Conservation (phyloP, 2,113 vertebrate species). For the Pangasianodon hypophthalmus region DNA sequence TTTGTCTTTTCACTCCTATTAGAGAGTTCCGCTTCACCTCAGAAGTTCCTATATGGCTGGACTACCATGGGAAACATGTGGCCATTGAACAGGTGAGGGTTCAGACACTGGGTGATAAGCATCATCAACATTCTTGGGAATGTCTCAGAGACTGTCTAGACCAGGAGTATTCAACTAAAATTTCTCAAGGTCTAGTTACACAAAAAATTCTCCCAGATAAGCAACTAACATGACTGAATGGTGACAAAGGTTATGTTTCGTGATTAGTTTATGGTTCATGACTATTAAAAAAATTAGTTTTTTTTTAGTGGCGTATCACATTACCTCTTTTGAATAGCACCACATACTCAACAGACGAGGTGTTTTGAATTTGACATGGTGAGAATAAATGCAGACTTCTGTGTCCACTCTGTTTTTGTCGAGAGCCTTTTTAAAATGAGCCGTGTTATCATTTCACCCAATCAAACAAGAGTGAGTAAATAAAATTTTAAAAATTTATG, state of each 20-base stretch:
- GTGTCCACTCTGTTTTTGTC: too few species aligned
- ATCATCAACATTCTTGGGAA: not conserved
- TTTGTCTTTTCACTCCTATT: not conserved
- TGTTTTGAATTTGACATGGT: not conserved
- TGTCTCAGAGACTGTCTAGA: not conserved
- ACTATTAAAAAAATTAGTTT: not conserved
- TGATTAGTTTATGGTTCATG: not conserved
- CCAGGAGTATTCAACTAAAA: not conserved
- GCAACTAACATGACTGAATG: not conserved
- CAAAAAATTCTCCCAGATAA: not conserved
- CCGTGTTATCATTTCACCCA: not conserved
- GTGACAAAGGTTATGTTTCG: not conserved
- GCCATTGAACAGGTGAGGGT: constrained; percentile 84
- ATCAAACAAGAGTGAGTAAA: too few species aligned
- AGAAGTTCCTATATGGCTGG: constrained; percentile 92
- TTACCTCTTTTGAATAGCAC: not conserved
- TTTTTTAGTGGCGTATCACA: too few species aligned
- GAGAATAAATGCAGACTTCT: too few species aligned
- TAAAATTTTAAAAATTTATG: too few species aligned
- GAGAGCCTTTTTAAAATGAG: too few species aligned
- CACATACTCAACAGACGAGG: not conserved
- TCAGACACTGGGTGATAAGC: not conserved
- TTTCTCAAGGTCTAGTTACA: not conserved
- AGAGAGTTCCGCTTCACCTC: constrained; percentile 93
- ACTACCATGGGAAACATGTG: constrained; percentile 90